Evolutionary conservation across 2,797 vertebrate genomes (phyloP), one percentile per base, ranked within the genome.

Genomic region (Sebastes vulpes): DNA sequence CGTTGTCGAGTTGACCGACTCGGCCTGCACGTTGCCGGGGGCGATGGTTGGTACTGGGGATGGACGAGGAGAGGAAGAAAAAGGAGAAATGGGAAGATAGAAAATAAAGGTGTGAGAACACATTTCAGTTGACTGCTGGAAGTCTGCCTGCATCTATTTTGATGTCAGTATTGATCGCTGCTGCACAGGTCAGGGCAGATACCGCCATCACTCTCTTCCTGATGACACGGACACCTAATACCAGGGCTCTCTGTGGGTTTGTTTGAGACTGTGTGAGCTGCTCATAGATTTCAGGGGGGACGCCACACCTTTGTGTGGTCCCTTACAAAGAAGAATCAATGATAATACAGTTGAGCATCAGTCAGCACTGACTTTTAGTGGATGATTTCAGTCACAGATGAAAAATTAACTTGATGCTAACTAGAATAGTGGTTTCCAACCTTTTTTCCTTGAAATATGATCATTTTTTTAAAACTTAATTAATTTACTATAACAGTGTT

Each of bases 1-100:
- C 5, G 97, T 95, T 0, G 98, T 99, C 26, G 98, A 99, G 90
- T 99, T 99, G 89, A 97, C 97, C 58, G 98, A 91, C 85, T 99
- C 98, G 0, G 95, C 95, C 32, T 98, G 97, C 82, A 99, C 98
- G 0, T 98, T 98, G 64, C 97, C 96, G 0, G 98, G 98, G 64
- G 97, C 97, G 68, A 99, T 97, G 0, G 98, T 99, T 56, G 98
- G 98, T 14, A 99, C 98, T 99, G 93, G 46, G 46, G 69, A 83
- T 26, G 72, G 72, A 72, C 14, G 66, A 60, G 16, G 50, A 29
- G 35, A 31, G 25, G 35, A 48, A 71, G 57, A 23, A 53, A 32
- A 26, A 80, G 20, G 4, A 16, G 59, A n/a, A 58, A 48, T 8
- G 9, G 16, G 29, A 52, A 67, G 73, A 61, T 23, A 65, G 48